Conservation (phyloP, 2,888 invertebrate genomes). For the Drosophila kanekoi region DNA sequence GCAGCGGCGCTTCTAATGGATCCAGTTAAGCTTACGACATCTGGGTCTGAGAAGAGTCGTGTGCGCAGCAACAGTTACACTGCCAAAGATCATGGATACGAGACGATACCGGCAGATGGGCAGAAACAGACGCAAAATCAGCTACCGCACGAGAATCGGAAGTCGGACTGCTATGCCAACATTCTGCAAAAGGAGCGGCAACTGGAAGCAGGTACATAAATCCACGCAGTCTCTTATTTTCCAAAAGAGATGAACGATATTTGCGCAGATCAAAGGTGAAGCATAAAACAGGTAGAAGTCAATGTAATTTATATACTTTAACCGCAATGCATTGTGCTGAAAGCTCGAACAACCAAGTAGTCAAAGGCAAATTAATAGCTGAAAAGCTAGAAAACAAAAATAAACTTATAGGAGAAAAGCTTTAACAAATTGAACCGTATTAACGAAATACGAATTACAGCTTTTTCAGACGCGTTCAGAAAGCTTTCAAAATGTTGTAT, state of each 20-base stretch:
- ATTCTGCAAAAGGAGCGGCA: constrained; percentile 84
- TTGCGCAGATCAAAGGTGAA: background rate
- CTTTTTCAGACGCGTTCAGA: no score
- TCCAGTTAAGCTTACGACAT: constrained; percentile 35
- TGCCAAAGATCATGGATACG: constrained; percentile 88
- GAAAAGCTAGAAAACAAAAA: no score
- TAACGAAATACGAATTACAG: no score
- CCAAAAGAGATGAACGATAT: constrained; percentile 9
- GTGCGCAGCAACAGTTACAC: constrained; percentile 85
- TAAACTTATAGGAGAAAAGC: no score
- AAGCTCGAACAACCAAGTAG: background rate
- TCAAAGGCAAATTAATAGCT: background rate
- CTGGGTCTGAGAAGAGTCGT: constrained; percentile 86
- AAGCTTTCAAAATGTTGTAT: no score
- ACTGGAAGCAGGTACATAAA: constrained; percentile 73
- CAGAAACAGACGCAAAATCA: constrained; percentile 44
- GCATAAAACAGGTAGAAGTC: no score
- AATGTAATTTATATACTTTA: background rate
- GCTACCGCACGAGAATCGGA: constrained; percentile 80
- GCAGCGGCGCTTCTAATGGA: constrained; percentile 78
- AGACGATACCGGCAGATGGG: constrained; percentile 86
- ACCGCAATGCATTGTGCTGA: background rate
- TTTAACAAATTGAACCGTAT: no score
- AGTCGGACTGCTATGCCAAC: constrained; percentile 84
- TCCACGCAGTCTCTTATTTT: background rate